A percentile compares a stretch with the other conserved stretches of the same genome.
phyloP scores from a whole-genome alignment of 2,797 vertebrate species.

The Sarcoramphus papa region DNA sequence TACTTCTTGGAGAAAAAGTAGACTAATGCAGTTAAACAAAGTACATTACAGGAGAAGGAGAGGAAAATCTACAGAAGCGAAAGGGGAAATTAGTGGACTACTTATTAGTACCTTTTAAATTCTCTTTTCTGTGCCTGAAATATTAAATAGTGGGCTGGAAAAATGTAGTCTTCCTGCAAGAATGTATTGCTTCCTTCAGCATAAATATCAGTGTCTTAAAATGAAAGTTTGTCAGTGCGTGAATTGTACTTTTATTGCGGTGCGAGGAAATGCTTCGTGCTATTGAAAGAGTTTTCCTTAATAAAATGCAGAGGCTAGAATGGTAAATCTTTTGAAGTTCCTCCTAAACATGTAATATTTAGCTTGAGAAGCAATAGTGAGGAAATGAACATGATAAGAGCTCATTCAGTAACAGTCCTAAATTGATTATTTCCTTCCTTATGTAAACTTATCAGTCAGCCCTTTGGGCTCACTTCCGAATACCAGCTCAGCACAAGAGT shows the following conservation, averaged over 20 bases:
- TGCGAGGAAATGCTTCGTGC: slow-evolving; percentile 41
- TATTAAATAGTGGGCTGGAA: neutral
- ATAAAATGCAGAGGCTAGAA: slow-evolving; percentile 54
- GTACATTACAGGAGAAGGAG: neutral
- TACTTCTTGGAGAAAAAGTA: neutral
- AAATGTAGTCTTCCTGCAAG: neutral
- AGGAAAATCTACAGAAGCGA: neutral
- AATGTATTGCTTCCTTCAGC: neutral
- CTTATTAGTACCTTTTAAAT: neutral
- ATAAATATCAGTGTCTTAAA: neutral
- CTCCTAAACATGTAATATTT: slow-evolving; percentile 81
- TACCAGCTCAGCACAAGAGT: slow-evolving; percentile 76
- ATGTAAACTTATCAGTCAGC: slow-evolving; percentile 85
- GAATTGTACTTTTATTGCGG: neutral
- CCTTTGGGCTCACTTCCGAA: slow-evolving; percentile 86
- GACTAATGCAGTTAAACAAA: neutral
- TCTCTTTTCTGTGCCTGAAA: neutral
- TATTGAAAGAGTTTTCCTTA: slow-evolving; percentile 48
- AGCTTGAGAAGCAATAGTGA: slow-evolving; percentile 84
- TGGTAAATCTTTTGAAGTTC: slow-evolving; percentile 72
- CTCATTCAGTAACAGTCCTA: slow-evolving; percentile 88
- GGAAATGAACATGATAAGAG: slow-evolving; percentile 81
- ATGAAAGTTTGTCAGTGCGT: neutral
- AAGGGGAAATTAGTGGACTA: neutral
- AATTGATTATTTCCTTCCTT: slow-evolving; percentile 97